phyloP scores from a whole-genome alignment of 2,888 invertebrate species.

The Pollenia labialis region DNA sequence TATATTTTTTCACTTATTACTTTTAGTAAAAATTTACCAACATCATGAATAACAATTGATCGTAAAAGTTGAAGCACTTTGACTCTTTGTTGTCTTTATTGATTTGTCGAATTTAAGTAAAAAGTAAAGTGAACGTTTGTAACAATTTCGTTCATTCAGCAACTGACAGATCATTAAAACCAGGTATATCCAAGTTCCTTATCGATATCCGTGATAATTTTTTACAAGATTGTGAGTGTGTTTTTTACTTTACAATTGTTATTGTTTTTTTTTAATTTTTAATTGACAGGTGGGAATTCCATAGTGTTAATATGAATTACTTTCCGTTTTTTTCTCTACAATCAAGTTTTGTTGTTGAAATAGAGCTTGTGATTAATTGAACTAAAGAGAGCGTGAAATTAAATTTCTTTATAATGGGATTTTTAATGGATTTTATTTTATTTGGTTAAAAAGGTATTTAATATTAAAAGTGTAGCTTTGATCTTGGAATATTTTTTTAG shows the following conservation, averaged over 20 bases:
- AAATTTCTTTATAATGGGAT: not conserved
- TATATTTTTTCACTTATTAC: slow-evolving; percentile 17
- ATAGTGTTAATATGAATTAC: not conserved
- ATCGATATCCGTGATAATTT: slow-evolving; percentile 28
- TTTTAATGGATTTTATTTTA: not conserved
- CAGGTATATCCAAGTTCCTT: slow-evolving; percentile 63
- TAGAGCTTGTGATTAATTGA: not conserved
- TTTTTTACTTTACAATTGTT: not conserved
- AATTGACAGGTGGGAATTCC: slow-evolving; percentile 29
- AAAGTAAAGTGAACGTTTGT: not conserved
- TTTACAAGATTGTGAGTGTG: not conserved
- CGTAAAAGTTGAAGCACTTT: not conserved
- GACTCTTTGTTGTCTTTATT: not conserved
- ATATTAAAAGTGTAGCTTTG: too few relatives aligned
- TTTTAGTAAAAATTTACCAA: not conserved
- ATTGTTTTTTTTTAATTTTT: not conserved
- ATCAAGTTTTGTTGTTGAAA: not conserved
- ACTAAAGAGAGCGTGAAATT: slow-evolving; percentile 6
- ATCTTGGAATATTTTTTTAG: too few relatives aligned
- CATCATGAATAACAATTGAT: not conserved
- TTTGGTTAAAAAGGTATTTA: too few relatives aligned
- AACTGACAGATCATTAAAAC: not conserved
- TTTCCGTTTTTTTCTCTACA: not conserved
- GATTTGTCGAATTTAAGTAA: not conserved
- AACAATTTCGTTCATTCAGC: slow-evolving; percentile 16